These are phyloP conservation scores for Tetanocera ferruginea DNA, from an alignment of 2,888 invertebrate genomes.

Conservation along the genomic window DNA sequence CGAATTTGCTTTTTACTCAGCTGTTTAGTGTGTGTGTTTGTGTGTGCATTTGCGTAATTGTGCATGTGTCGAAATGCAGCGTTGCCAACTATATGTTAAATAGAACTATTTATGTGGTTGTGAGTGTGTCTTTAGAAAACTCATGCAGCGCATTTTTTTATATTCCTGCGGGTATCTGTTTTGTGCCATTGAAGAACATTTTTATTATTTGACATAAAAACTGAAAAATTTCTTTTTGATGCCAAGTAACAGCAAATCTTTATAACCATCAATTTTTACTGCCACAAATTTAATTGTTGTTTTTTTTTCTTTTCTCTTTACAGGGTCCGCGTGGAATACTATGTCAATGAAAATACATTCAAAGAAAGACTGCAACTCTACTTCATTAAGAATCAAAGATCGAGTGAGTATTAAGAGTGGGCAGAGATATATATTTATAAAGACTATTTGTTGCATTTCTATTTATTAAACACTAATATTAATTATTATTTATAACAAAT, in stretches of 20 bases:
- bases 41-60: not conserved
- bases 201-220: not conserved
- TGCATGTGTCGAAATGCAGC: not conserved
- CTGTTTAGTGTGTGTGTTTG: not conserved
- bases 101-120: not conserved
- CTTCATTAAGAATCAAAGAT: slow-evolving; percentile 99
- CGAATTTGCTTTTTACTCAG: not conserved
- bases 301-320: slow-evolving; percentile 61
- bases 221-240: not conserved
- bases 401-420: slow-evolving; percentile 97
- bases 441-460: no score
- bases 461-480: no score
- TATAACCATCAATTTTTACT: not conserved
- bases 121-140: not conserved
- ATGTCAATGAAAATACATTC: slow-evolving; percentile 98
- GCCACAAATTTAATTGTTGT: not conserved
- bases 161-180: no score
- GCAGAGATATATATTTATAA: no score
- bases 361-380: slow-evolving; percentile 98
- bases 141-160: no score
- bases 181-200: not conserved
- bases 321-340: slow-evolving; percentile 99
- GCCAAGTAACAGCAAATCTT: not conserved
- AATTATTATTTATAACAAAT: no score
- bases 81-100: not conserved